Base-by-base conservation (phyloP, 2,797 vertebrate genomes). In the Lutjanus campechanus region DNA sequence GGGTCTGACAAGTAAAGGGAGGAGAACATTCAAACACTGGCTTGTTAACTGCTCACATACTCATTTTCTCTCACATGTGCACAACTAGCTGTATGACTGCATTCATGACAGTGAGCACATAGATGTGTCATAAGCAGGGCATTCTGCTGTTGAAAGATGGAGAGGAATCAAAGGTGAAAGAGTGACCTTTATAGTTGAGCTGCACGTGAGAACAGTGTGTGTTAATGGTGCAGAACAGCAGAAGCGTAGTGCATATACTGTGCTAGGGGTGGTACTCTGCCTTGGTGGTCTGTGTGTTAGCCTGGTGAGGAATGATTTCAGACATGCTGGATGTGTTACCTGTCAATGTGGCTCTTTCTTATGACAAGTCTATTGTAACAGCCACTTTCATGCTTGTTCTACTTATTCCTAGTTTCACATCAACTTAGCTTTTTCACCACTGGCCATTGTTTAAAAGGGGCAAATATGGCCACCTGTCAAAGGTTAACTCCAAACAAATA, bases 181-280 rank as follows among this genome's bases (percentile, higher is more conserved):
- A 59, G 19, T 64, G 86, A 91, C 82, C 86, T 87, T 90, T 86
- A 90, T 84, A 86, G 90, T 85, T 59, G 89, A 91, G 79, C 72
- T 88, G 88, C 50, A 1, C 59, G 77, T 80, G 81, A 85, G 82
- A 83, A 69, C 46, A 51, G 82, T 76, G 79, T 43, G 77, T 17
- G 85, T 70, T 87, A 94, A 92, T 91, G 90, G 76, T 84, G 93
- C 89, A 90, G 85, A 92, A 91, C 92, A 83, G 63, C 78, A 71
- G 64, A 81, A 66, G 41, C 56, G 36, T 59, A 41, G 36, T 62
- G 66, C 22, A 19, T 22, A 12, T 29, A 36, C 51, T 10, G 73
- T 40, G 72, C 20, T 50, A 43, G 73, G 55, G 73, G 79, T 36
- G 50, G 25, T 2, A 13, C 72, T 68, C 83, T 69, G 76, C 86